Evolutionary conservation across 2,113 vertebrate species (phyloP).

Genomic region (Riparia riparia): DNA sequence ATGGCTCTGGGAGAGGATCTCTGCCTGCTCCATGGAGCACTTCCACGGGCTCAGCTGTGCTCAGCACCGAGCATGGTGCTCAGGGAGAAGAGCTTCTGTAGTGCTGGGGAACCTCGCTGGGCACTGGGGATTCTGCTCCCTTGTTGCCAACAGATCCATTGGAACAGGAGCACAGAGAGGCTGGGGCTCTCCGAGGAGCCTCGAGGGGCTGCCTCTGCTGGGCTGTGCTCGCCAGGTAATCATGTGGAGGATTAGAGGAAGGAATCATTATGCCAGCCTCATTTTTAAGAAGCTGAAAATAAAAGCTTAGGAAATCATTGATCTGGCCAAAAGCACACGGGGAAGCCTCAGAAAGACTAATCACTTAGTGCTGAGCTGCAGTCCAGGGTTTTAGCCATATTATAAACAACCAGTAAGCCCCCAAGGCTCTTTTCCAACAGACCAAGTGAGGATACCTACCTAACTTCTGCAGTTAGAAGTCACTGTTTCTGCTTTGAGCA

Average conservation of each 20-base stretch:
- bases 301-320: constrained; percentile 18
- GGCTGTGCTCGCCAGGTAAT: neutral
- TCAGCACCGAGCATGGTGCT: rapidly evolving
- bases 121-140: neutral
- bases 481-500: neutral
- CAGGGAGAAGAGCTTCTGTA: rapidly evolving
- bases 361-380: neutral
- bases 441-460: neutral
- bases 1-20: neutral
- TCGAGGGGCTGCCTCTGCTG: neutral
- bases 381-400: neutral
- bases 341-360: neutral
- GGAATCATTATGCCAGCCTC: neutral
- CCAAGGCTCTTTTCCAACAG: neutral
- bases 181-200: neutral
- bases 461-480: neutral
- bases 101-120: neutral
- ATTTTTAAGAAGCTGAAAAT: constrained; percentile 16
- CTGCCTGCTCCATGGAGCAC: neutral
- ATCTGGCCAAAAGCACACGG: neutral
- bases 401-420: neutral
- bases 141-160: neutral
- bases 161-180: neutral
- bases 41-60: neutral
- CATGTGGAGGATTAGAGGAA: neutral